phyloP scores from a whole-genome alignment of 92 coral and sea anemone species.

The Epizoanthus illoricatus region DNA sequence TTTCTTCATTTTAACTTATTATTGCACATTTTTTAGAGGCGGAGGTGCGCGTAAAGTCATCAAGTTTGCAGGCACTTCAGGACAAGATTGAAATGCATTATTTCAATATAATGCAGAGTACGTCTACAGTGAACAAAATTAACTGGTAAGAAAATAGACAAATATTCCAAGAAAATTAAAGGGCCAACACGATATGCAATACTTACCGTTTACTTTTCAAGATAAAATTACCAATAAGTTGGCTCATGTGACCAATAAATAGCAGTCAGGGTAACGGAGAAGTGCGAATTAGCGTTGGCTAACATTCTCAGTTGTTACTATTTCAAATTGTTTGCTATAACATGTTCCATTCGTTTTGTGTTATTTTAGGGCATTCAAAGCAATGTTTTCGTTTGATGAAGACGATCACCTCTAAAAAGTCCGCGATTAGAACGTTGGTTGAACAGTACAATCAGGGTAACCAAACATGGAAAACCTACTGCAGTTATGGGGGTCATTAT shows the following conservation, averaged over 20 bases:
- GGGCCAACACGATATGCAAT: not conserved
- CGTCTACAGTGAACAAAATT: constrained; percentile 14
- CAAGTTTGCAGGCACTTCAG: not conserved
- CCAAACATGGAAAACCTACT: constrained; percentile 11
- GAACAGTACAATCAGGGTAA: constrained; percentile 34
- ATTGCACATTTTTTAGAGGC: too few relatives aligned
- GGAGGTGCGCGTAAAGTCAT: too few relatives aligned
- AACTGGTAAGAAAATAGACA: not conserved
- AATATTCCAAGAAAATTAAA: not conserved
- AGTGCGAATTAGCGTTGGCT: too few relatives aligned
- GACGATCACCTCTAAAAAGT: constrained; percentile 42
- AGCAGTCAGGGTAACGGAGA: too few relatives aligned
- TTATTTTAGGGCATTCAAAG: constrained; percentile 34
- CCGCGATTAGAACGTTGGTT: constrained; percentile 21
- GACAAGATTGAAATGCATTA: constrained; percentile 23
- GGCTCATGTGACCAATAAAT: not conserved
- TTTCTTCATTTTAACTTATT: too few relatives aligned
- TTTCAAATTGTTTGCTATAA: not conserved
- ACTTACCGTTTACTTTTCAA: not conserved
- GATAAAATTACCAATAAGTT: not conserved
- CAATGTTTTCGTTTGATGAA: constrained; percentile 36
- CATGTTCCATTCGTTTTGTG: not conserved
- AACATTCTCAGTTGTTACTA: constrained; percentile 4
- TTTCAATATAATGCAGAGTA: constrained; percentile 15
- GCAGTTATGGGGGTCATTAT: constrained; percentile 37